Evolutionary conservation across 1,140 invertebrate species (phyloP).

Genomic region (Prorops nasuta): DNA sequence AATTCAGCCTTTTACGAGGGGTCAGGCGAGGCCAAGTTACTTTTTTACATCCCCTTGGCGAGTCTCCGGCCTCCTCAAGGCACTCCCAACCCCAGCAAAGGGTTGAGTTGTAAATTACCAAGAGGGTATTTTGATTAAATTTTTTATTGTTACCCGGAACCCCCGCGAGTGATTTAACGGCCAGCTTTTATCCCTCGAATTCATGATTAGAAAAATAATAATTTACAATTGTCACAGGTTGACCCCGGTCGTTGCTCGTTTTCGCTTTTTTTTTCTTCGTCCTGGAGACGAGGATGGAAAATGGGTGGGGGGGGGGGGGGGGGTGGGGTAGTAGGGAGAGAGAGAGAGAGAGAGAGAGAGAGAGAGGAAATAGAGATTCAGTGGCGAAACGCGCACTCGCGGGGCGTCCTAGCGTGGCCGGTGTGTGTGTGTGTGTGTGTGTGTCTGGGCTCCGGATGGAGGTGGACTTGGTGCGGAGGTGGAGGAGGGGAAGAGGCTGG

Average conservation of each 20-base stretch:
- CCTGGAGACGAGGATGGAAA: neutral
- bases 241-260: no score
- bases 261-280: no score
- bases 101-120: slow-evolving; percentile 55
- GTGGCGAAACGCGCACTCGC: neutral
- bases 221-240: no score
- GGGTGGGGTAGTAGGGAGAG: neutral
- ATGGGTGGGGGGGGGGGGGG: neutral
- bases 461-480: no score
- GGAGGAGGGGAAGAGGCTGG: no score
- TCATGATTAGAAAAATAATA: slow-evolving; percentile 33
- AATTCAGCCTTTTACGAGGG: no score
- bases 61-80: no score
- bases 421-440: no score
- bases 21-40: no score
- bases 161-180: slow-evolving; percentile 48
- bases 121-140: slow-evolving; percentile 59
- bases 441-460: neutral
- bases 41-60: no score
- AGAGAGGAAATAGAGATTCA: neutral
- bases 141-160: slow-evolving; percentile 51
- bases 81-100: slow-evolving; percentile 30
- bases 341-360: neutral
- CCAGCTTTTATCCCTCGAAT: slow-evolving; percentile 24
- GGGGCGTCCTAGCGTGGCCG: no score